These are phyloP conservation scores for Tridacna crocea DNA, from an alignment of 2,888 invertebrate genomes.

Conservation along the genomic window DNA sequence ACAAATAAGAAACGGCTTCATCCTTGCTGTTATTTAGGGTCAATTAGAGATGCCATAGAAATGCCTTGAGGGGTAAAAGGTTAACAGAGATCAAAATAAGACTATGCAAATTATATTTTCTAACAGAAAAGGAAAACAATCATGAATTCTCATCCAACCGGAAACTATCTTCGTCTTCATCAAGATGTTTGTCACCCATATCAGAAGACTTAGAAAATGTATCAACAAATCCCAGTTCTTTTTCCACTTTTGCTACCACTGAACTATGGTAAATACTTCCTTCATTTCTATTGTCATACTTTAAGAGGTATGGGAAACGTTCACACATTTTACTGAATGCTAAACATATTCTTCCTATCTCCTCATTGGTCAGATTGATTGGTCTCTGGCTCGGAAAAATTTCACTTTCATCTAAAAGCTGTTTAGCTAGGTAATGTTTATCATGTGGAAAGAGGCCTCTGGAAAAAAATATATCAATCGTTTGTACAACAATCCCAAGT, in stretches of 20 bases:
- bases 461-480: slow-evolving; percentile 19
- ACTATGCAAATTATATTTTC: too few species aligned
- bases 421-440: slow-evolving; percentile 88
- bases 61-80: too few species aligned
- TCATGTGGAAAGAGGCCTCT: slow-evolving; percentile 91
- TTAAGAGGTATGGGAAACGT: slow-evolving; percentile 80
- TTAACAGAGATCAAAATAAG: too few species aligned
- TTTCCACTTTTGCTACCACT: slow-evolving; percentile 27
- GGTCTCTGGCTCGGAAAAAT: slow-evolving; percentile 89
- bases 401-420: slow-evolving; percentile 90
- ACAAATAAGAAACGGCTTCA: too few species aligned
- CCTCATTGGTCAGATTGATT: slow-evolving; percentile 90
- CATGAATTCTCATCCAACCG: too few species aligned
- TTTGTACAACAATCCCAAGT: too few species aligned
- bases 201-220: not conserved
- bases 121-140: too few species aligned
- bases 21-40: too few species aligned
- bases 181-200: not conserved
- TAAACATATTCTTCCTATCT: slow-evolving; percentile 91
- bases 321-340: slow-evolving; percentile 90
- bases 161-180: not conserved
- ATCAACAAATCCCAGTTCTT: slow-evolving; percentile 22
- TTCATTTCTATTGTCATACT: slow-evolving; percentile 88
- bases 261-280: slow-evolving; percentile 34
- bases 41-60: too few species aligned